Percentiles rank a stretch among this genome's conserved stretches.
Evolutionary conservation across 2,797 vertebrate genomes (phyloP).

Genomic region (Bufotes viridis): DNA sequence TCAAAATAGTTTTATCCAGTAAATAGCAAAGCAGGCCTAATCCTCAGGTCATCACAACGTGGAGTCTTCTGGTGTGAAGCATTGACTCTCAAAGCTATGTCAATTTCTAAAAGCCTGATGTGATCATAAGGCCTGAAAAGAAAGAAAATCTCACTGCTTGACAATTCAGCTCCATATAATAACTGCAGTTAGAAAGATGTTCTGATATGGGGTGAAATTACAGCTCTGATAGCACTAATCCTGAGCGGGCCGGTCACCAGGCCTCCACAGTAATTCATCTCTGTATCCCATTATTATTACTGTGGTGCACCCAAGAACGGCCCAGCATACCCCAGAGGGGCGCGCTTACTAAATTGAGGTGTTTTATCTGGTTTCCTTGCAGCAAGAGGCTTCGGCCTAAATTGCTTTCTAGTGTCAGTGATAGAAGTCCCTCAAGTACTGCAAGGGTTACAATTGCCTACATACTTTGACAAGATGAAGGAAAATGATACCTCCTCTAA

Average conservation of each 20-base stretch:
- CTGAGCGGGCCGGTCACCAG: slow-evolving; percentile 19
- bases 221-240: slow-evolving; percentile 44
- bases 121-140: slow-evolving; percentile 45
- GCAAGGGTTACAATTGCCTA: slow-evolving; percentile 54
- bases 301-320: not conserved
- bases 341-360: slow-evolving; percentile 21
- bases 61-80: slow-evolving; percentile 43
- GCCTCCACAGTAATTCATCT: slow-evolving; percentile 36
- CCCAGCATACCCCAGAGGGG: slow-evolving; percentile 4
- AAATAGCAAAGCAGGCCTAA: slow-evolving; percentile 5
- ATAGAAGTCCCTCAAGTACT: slow-evolving; percentile 15
- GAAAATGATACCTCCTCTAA: slow-evolving; percentile 57
- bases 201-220: slow-evolving; percentile 46
- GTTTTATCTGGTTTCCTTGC: slow-evolving; percentile 31
- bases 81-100: slow-evolving; percentile 24
- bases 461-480: slow-evolving; percentile 54
- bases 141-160: slow-evolving; percentile 34
- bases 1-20: slow-evolving; percentile 27
- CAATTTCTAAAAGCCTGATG: slow-evolving; percentile 45
- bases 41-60: slow-evolving; percentile 34
- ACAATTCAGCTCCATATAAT: slow-evolving; percentile 40
- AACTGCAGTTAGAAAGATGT: slow-evolving; percentile 42
- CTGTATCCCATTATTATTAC: slow-evolving; percentile 46
- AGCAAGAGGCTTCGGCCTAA: slow-evolving; percentile 17
- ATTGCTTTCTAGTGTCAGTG: slow-evolving; percentile 37